Evolutionary conservation across 2,888 invertebrate species (phyloP).

Genomic region (Helicoverpa assulta): DNA sequence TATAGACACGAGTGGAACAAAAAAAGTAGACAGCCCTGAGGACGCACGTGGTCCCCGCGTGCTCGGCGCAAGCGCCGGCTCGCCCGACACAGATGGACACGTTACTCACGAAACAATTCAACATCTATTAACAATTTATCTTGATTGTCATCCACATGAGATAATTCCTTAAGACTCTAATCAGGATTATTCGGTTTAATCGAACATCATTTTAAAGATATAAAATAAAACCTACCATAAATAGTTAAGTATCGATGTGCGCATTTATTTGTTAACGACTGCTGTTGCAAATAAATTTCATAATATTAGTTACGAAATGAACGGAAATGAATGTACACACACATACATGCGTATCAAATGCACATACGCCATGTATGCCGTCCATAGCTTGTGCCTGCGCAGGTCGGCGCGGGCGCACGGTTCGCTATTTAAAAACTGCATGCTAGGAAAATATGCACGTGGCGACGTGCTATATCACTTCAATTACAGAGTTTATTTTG

Average conservation of each 20-base stretch:
- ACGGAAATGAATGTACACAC: constrained; percentile 30
- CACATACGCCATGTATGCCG: constrained; percentile 10
- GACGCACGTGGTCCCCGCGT: constrained; percentile 60
- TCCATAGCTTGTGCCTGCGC: constrained; percentile 23
- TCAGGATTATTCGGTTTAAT: background rate
- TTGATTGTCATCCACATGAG: constrained; percentile 14
- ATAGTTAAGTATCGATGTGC: background rate
- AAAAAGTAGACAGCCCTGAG: constrained; percentile 44
- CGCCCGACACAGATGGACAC: constrained; percentile 28
- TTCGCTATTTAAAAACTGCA: constrained; percentile 35
- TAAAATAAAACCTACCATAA: background rate
- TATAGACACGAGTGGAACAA: constrained; percentile 17
- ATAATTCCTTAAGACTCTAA: constrained; percentile 5
- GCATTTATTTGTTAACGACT: background rate
- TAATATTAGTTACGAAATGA: constrained; percentile 25
- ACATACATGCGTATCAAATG: constrained; percentile 16
- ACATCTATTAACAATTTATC: constrained; percentile 39
- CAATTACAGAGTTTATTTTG: constrained; percentile 5
- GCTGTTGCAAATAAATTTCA: constrained; percentile 10
- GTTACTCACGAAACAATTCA: constrained; percentile 28
- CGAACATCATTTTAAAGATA: background rate
- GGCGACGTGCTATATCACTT: constrained; percentile 17
- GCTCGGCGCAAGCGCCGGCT: constrained; percentile 46
- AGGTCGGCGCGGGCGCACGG: constrained; percentile 4
- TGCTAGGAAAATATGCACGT: constrained; percentile 26